Conservation (phyloP, 2,113 vertebrate genomes). For the Puntigrus tetrazona region DNA sequence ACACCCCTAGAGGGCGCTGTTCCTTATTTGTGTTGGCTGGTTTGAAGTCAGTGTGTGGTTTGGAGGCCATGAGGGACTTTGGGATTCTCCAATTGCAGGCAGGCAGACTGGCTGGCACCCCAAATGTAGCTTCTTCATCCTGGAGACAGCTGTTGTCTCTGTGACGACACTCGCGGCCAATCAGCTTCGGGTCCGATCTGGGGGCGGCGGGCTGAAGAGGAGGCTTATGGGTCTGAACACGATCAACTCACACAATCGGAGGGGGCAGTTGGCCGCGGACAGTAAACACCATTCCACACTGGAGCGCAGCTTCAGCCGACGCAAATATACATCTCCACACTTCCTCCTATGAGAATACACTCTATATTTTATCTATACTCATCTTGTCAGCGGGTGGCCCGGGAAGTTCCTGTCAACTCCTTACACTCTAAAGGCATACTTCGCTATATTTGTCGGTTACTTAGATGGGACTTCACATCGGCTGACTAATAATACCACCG, state of each 20-base stretch:
- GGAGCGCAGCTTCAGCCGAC: constrained; percentile 31
- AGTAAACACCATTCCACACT: constrained; percentile 81
- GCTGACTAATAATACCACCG: neutral
- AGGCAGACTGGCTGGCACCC: constrained; percentile 90
- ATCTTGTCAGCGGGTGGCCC: constrained; percentile 13
- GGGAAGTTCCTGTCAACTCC: constrained; percentile 3
- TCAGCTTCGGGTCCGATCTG: constrained; percentile 55
- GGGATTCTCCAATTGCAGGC: constrained; percentile 81
- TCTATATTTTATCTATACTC: constrained; percentile 27
- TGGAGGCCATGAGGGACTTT: constrained; percentile 68
- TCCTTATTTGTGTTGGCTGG: constrained; percentile 52
- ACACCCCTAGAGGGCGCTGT: constrained; percentile 68
- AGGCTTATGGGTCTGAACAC: constrained; percentile 56
- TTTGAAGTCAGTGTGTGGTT: constrained; percentile 60
- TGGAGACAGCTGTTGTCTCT: constrained; percentile 79
- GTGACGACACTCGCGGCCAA: constrained; percentile 75
- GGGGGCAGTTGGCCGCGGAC: constrained; percentile 74
- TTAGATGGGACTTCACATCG: neutral
- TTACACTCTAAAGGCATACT: neutral
- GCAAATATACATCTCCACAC: constrained; percentile 59
- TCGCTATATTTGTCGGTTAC: neutral
- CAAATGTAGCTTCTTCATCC: constrained; percentile 82
- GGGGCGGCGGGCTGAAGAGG: constrained; percentile 34
- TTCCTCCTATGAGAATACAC: constrained; percentile 42
- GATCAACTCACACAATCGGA: constrained; percentile 58